Conservation (phyloP, 2,888 invertebrate species). For the Meganola albula region DNA sequence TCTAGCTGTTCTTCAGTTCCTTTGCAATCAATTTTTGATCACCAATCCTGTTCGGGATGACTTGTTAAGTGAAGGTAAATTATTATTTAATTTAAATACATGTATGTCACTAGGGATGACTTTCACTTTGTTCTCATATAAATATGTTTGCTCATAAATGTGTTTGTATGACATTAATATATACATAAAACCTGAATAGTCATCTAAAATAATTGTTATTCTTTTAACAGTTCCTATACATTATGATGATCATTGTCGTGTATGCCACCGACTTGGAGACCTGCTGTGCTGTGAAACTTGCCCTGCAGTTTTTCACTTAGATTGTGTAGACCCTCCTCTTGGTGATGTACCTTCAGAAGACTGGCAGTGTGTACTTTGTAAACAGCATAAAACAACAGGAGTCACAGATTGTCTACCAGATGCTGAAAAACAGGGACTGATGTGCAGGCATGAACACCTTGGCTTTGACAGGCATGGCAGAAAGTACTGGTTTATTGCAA, state of each 20-base stretch:
- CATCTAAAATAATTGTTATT: neutral
- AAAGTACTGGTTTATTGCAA: conserved; percentile 97
- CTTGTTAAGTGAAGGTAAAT: conserved; percentile 91
- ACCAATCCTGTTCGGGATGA: conserved; percentile 96
- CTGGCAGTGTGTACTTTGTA: conserved; percentile 97
- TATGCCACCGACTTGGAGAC: conserved; percentile 95
- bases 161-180: no score
- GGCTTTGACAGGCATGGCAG: conserved; percentile 97
- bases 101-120: conserved; percentile 1
- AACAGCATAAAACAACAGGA: conserved; percentile 93
- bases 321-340: conserved; percentile 96
- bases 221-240: conserved; percentile 83
- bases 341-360: conserved; percentile 97
- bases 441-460: conserved; percentile 94
- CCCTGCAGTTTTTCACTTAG: conserved; percentile 97
- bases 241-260: conserved; percentile 95
- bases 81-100: conserved; percentile 1
- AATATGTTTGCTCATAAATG: no score
- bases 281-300: conserved; percentile 98
- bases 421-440: conserved; percentile 92
- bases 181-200: no score
- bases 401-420: conserved; percentile 95
- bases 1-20: conserved; percentile 89
- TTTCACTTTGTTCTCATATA: no score
- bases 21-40: conserved; percentile 96